Conservation (phyloP, 2,797 vertebrate genomes). For the Mormyrops boulengeri region DNA sequence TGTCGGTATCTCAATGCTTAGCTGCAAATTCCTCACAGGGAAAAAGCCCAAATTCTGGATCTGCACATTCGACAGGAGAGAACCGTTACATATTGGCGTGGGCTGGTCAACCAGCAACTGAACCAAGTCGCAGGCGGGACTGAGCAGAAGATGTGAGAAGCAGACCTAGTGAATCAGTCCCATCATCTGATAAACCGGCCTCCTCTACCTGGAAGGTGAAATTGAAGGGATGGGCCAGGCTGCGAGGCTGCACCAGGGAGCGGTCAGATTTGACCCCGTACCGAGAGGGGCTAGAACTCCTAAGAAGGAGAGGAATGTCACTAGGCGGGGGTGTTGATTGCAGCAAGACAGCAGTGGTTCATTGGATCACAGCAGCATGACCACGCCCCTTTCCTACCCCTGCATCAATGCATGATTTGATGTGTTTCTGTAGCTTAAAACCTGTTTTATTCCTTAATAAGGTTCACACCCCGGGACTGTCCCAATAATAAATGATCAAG, state of each 20-base stretch:
- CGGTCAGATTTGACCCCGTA: slow-evolving; percentile 70
- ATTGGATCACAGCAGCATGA: background rate
- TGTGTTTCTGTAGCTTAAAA: background rate
- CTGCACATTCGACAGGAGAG: slow-evolving; percentile 48
- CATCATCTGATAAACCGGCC: background rate
- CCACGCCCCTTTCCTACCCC: background rate
- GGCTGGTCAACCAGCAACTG: background rate
- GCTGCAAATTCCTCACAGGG: slow-evolving; percentile 59
- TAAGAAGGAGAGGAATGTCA: slow-evolving; percentile 35
- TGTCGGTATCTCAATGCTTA: slow-evolving; percentile 70
- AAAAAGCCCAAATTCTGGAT: slow-evolving; percentile 84
- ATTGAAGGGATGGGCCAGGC: slow-evolving; percentile 62
- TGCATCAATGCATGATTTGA: background rate
- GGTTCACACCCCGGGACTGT: background rate
- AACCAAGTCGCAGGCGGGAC: background rate
- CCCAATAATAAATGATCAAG: background rate
- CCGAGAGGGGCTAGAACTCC: slow-evolving; percentile 68
- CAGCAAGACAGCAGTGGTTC: background rate
- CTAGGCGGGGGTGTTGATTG: background rate
- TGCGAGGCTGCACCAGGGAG: slow-evolving; percentile 51
- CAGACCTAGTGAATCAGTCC: background rate
- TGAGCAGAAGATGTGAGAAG: background rate
- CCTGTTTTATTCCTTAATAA: background rate
- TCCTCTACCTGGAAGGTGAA: slow-evolving; percentile 71
- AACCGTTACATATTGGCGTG: background rate